phyloP scores from a whole-genome alignment of 2,888 invertebrate genomes.

The Anthophora plumipes region DNA sequence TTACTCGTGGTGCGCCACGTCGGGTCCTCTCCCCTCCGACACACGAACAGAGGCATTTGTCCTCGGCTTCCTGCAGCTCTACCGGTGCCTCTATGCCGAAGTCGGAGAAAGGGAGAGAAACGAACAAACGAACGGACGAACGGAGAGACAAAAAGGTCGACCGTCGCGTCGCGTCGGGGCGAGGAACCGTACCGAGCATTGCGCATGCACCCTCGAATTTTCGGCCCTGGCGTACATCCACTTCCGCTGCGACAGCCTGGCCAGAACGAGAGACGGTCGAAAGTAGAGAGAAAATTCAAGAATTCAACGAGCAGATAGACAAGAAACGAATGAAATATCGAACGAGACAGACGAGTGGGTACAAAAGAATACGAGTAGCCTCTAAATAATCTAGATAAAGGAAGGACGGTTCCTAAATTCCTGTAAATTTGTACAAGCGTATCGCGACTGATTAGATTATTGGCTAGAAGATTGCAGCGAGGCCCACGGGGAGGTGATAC shows the following conservation, averaged over 20 bases:
- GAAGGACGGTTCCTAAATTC: conserved; percentile 75
- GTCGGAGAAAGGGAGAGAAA: conserved; percentile 20
- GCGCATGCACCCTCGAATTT: conserved; percentile 68
- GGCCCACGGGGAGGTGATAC: background rate
- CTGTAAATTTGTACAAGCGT: conserved; percentile 76
- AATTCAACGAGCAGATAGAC: conserved; percentile 8
- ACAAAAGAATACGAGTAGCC: conserved; percentile 68
- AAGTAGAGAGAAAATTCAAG: conserved; percentile 17
- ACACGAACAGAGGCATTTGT: conserved; percentile 62
- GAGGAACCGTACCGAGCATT: conserved; percentile 37
- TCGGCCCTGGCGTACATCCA: conserved; percentile 60
- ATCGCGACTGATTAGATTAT: conserved; percentile 69
- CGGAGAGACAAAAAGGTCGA: conserved; percentile 34
- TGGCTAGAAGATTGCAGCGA: conserved; percentile 68
- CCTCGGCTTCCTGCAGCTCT: conserved; percentile 48
- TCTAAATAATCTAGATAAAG: conserved; percentile 79
- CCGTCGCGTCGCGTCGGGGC: conserved; percentile 17
- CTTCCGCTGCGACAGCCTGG: conserved; percentile 68
- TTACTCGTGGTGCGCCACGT: conserved; percentile 47
- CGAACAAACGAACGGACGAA: conserved; percentile 28
- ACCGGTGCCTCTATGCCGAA: background rate
- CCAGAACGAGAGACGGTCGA: conserved; percentile 28
- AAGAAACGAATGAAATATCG: conserved; percentile 3
- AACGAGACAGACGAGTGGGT: background rate
- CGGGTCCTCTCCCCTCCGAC: conserved; percentile 23